Conservation (phyloP, 2,113 vertebrate species). For the Sebastes schlegelii region DNA sequence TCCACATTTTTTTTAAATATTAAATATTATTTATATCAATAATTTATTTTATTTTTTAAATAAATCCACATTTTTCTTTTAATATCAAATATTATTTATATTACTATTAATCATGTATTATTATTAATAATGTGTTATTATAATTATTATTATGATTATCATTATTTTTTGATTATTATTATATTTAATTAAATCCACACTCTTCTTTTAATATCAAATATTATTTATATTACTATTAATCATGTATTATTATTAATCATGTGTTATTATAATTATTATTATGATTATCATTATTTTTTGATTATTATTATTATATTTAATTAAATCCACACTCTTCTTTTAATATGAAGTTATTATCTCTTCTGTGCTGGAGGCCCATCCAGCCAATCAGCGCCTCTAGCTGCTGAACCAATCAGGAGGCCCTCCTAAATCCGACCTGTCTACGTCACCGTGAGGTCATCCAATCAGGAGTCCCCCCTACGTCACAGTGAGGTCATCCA, state of each 20-base stretch:
- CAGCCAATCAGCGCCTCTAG: slow-evolving; percentile 34
- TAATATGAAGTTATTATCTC: slow-evolving; percentile 38
- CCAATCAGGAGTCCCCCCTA: slow-evolving; percentile 64
- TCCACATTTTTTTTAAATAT: too few species aligned
- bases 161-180: not conserved
- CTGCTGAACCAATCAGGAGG: slow-evolving; percentile 74
- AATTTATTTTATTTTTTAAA: too few species aligned
- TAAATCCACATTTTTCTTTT: too few species aligned
- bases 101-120: too few species aligned
- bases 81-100: too few species aligned
- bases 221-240: too few species aligned
- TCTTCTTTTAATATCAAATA: not conserved
- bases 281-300: too few species aligned
- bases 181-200: not conserved
- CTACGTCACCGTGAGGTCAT: slow-evolving; percentile 60
- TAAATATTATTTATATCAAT: too few species aligned
- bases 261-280: too few species aligned
- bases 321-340: slow-evolving; percentile 3
- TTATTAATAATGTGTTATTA: too few species aligned
- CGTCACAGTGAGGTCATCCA: slow-evolving; percentile 73
- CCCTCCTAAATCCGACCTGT: slow-evolving; percentile 37
- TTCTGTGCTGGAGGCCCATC: slow-evolving; percentile 52
- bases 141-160: too few species aligned
- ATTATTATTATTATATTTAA: not conserved
- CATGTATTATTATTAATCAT: too few species aligned